Percentiles rank a stretch among this genome's conserved stretches.
Evolutionary conservation across 2,113 vertebrate genomes (phyloP).

Genomic region (Labeo catla): DNA sequence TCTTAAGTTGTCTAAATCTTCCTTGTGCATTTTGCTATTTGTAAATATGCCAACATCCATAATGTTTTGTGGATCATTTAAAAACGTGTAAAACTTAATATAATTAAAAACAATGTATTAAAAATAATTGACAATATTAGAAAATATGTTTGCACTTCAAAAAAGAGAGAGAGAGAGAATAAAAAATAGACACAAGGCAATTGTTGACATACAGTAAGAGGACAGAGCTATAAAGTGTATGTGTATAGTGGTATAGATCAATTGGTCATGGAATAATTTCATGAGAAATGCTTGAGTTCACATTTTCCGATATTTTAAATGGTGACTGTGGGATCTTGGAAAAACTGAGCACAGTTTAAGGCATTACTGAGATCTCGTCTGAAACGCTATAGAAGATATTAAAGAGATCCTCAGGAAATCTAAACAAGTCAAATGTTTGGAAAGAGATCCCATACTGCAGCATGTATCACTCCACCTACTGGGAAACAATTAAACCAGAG

Average conservation of each 20-base stretch:
- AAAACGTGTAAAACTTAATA: background rate
- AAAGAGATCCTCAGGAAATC: background rate
- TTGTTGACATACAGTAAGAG: background rate
- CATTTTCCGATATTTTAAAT: background rate
- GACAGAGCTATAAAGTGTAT: background rate
- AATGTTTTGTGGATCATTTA: background rate
- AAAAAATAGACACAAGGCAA: background rate
- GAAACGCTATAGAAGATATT: background rate
- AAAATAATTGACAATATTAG: background rate
- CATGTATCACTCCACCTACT: constrained; percentile 9
- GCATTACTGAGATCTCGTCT: background rate
- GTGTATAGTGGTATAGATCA: background rate
- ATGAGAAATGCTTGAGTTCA: background rate
- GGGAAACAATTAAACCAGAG: constrained; percentile 49
- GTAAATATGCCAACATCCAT: background rate
- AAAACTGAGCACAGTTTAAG: background rate
- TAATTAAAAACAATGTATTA: background rate
- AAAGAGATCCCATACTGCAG: background rate
- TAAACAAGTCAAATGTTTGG: background rate
- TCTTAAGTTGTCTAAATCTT: background rate
- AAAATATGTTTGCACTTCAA: too few relatives aligned
- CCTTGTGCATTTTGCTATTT: background rate
- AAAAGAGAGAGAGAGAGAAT: background rate
- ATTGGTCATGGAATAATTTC: background rate
- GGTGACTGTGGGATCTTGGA: background rate